Conservation (phyloP, 2,888 invertebrate species). For the Caenorhabditis wallacei region DNA sequence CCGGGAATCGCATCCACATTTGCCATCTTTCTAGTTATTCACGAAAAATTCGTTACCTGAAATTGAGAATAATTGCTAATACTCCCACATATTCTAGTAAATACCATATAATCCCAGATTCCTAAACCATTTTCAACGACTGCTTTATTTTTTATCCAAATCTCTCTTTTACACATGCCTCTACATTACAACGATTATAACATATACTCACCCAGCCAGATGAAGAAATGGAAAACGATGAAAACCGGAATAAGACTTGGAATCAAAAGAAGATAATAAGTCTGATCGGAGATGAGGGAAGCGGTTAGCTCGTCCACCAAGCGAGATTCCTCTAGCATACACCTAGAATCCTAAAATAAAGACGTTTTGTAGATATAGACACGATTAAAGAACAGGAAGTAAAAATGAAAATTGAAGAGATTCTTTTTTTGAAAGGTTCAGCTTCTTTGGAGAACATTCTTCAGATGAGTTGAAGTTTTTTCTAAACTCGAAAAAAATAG, state of each 20-base stretch:
- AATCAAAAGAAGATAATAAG: conserved; percentile 70
- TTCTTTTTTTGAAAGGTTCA: too few relatives aligned
- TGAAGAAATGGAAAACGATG: conserved; percentile 71
- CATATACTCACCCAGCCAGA: conserved; percentile 70
- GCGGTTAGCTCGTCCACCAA: conserved; percentile 71
- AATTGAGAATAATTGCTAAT: not conserved
- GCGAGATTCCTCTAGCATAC: conserved; percentile 63
- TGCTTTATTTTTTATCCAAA: not conserved
- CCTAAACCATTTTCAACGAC: not conserved
- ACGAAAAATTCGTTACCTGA: conserved; percentile 76
- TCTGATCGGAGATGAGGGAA: conserved; percentile 65
- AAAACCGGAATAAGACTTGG: conserved; percentile 73
- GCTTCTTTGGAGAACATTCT: too few relatives aligned
- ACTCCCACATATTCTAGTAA: too few relatives aligned
- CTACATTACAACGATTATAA: not conserved
- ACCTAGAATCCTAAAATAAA: conserved; percentile 42
- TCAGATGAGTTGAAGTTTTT: too few relatives aligned
- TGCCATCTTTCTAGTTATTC: conserved; percentile 74
- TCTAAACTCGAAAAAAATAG: not conserved
- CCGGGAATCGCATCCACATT: conserved; percentile 73
- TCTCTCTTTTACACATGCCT: not conserved
- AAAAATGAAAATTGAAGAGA: too few relatives aligned
- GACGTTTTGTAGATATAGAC: too few relatives aligned
- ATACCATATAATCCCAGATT: too few relatives aligned
- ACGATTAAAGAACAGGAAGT: too few relatives aligned